phyloP scores from a whole-genome alignment of 1,140 invertebrate genomes.

The Himalopsyche phryganea region DNA sequence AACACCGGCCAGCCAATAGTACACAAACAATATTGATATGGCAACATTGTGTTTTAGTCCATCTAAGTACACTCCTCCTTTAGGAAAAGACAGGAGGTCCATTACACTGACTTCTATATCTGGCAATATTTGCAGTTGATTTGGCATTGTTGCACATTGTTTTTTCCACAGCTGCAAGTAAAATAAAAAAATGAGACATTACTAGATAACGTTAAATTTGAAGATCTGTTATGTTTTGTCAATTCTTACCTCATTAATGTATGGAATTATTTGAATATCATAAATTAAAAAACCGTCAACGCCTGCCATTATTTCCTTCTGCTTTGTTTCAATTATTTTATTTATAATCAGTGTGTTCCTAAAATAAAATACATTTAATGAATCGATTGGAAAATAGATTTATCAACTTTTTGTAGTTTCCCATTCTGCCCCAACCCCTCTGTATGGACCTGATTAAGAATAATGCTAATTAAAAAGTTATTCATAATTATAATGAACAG shows the following conservation, averaged over 20 bases:
- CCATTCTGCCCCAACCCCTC: too few species aligned
- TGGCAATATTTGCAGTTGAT: constrained; percentile 45
- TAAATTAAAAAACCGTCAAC: constrained; percentile 72
- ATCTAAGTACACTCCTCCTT: constrained; percentile 56
- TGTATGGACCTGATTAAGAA: too few species aligned
- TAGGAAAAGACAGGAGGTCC: constrained; percentile 58
- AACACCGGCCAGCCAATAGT: constrained; percentile 63
- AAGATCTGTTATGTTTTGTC: neutral
- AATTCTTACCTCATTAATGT: constrained; percentile 58
- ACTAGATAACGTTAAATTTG: neutral
- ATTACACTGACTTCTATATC: constrained; percentile 39
- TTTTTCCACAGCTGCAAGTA: constrained; percentile 52
- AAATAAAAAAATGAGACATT: constrained; percentile 3
- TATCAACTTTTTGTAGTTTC: constrained; percentile 1
- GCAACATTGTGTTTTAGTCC: constrained; percentile 64
- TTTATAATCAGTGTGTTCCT: constrained; percentile 44
- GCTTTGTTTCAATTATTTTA: constrained; percentile 52
- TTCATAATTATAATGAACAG: too few species aligned
- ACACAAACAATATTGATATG: constrained; percentile 63
- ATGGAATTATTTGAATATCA: constrained; percentile 58
- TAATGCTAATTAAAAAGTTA: too few species aligned
- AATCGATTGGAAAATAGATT: neutral
- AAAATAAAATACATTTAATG: constrained; percentile 9
- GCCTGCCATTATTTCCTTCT: constrained; percentile 58
- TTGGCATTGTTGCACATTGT: constrained; percentile 40